Percentiles rank a stretch among this genome's conserved stretches.
Conservation (phyloP, 1,140 invertebrate genomes). For the Anoplolepis gracilipes region DNA sequence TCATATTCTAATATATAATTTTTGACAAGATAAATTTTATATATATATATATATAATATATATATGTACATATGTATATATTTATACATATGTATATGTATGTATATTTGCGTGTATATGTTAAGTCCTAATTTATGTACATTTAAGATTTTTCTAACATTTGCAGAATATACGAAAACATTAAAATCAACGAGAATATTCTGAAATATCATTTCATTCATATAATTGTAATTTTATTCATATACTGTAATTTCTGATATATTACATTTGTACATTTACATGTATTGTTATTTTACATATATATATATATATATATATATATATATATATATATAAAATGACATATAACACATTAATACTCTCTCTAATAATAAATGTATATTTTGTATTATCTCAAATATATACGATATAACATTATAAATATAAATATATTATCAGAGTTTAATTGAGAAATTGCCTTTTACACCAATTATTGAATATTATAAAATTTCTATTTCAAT, state of each 20-base stretch:
- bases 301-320: background rate
- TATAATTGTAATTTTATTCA: constrained; percentile 36
- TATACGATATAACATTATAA: constrained; percentile 34
- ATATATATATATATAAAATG: constrained; percentile 29
- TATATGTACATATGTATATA: constrained; percentile 49
- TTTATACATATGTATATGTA: constrained; percentile 4
- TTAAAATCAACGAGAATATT: constrained; percentile 30
- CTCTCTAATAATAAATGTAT: constrained; percentile 35
- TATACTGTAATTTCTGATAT: constrained; percentile 39
- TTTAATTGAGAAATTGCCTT: constrained; percentile 24
- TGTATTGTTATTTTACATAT: constrained; percentile 36
- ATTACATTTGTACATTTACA: constrained; percentile 49
- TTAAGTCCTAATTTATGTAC: constrained; percentile 57
- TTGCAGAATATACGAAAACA: constrained; percentile 21
- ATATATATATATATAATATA: constrained; percentile 4
- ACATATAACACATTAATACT: constrained; percentile 26
- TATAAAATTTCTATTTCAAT: constrained; percentile 34
- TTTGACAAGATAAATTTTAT: constrained; percentile 38
- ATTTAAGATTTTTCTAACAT: constrained; percentile 48
- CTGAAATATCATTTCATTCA: constrained; percentile 8
- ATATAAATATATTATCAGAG: constrained; percentile 50
- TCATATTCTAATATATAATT: constrained; percentile 16
- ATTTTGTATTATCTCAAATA: constrained; percentile 57
- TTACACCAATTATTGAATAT: constrained; percentile 29
- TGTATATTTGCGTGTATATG: constrained; percentile 40